A percentile compares a stretch with the other conserved stretches of the same genome.
These are phyloP conservation scores for Pelobates cultripes DNA, from an alignment of 2,797 vertebrate species.

Conservation along the genomic window DNA sequence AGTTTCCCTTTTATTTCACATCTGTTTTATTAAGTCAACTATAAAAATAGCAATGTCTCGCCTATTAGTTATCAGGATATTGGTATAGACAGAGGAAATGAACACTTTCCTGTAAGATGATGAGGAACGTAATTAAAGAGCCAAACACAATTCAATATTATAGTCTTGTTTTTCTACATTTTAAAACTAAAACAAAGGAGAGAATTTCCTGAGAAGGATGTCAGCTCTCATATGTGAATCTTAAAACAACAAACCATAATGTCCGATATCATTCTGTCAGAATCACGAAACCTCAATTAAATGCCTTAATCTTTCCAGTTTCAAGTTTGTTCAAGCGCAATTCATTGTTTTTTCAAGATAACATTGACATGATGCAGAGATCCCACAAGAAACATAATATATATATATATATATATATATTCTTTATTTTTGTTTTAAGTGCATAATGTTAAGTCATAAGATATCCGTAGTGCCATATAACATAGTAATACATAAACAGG, in stretches of 20 bases:
- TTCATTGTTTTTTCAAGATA: no score
- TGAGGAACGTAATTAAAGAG: background rate
- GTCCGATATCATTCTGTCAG: no score
- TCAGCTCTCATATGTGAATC: background rate
- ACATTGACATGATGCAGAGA: no score
- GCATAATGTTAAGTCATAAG: no score
- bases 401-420: no score
- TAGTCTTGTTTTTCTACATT: constrained; percentile 18
- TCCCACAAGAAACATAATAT: no score
- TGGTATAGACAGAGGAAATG: constrained; percentile 38
- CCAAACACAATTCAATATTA: constrained; percentile 17
- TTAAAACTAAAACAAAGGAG: constrained; percentile 33
- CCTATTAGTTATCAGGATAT: constrained; percentile 29
- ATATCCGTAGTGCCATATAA: no score
- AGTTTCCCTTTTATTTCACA: constrained; percentile 17
- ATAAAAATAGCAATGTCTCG: constrained; percentile 2
- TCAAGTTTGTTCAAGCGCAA: no score
- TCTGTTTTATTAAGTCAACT: constrained; percentile 11
- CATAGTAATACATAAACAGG: no score
- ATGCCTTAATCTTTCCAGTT: no score
- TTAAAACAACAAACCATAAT: background rate
- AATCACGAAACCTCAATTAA: no score
- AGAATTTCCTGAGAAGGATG: constrained; percentile 35
- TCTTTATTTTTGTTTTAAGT: no score
- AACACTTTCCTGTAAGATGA: constrained; percentile 42